Conservation (phyloP, 2,797 vertebrate species). For the Meda fulgida region DNA sequence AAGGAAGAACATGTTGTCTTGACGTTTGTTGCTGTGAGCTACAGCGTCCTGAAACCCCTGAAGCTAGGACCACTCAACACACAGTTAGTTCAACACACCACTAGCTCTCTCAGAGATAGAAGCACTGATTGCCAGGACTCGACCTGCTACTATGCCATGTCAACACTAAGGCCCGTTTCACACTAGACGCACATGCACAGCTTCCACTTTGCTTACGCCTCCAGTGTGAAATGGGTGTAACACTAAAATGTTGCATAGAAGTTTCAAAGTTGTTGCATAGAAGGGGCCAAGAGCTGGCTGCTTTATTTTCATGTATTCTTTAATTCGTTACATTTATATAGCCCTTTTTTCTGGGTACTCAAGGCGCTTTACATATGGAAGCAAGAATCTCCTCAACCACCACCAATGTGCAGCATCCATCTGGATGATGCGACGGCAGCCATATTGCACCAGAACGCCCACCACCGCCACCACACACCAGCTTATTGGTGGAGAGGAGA, state of each 20-base stretch:
- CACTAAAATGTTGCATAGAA: neutral
- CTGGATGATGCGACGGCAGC: too few relatives aligned
- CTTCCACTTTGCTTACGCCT: neutral
- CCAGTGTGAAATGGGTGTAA: neutral
- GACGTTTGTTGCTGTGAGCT: conserved; percentile 24
- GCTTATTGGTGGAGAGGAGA: too few relatives aligned
- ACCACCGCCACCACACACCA: too few relatives aligned
- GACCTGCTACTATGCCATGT: neutral
- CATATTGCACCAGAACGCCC: too few relatives aligned
- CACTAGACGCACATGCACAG: neutral
- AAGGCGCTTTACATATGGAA: too few relatives aligned
- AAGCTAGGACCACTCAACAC: conserved; percentile 37
- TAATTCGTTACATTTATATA: too few relatives aligned
- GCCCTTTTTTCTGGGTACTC: too few relatives aligned
- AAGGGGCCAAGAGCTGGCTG: neutral
- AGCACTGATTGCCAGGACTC: conserved; percentile 11
- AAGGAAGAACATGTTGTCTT: conserved; percentile 27
- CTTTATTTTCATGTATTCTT: neutral
- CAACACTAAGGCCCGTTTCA: neutral
- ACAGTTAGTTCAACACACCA: neutral
- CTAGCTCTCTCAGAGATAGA: conserved; percentile 2
- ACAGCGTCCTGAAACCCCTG: conserved; percentile 27
- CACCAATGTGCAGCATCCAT: too few relatives aligned
- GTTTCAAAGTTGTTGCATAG: neutral
- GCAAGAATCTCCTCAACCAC: too few relatives aligned